Percentiles rank a stretch among this genome's conserved stretches.
Conservation (phyloP, 2,797 vertebrate species). For the Macroramphosus scolopax region DNA sequence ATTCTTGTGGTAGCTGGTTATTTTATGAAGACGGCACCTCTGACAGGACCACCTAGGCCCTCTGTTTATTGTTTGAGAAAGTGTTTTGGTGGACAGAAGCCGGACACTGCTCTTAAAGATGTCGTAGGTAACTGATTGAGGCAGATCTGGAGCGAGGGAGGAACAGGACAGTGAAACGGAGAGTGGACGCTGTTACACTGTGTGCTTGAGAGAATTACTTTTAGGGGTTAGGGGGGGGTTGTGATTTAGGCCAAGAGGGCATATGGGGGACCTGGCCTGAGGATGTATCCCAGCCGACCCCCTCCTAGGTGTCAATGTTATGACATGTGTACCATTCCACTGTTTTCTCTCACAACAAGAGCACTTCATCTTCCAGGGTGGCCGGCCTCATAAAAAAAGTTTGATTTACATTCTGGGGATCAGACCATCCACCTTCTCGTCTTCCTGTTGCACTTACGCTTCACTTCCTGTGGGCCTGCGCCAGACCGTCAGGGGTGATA, state of each 20-base stretch:
- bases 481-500: conserved; percentile 60
- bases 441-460: conserved; percentile 84
- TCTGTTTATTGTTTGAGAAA: conserved; percentile 86
- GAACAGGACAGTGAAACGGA: conserved; percentile 6
- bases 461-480: conserved; percentile 76
- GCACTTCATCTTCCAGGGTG: conserved; percentile 88
- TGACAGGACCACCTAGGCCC: conserved; percentile 85
- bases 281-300: conserved; percentile 70
- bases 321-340: conserved; percentile 85
- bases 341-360: conserved; percentile 95
- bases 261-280: conserved; percentile 67
- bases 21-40: conserved; percentile 75
- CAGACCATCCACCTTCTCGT: conserved; percentile 78
- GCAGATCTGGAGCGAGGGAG: conserved; percentile 27
- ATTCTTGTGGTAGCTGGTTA: conserved; percentile 75
- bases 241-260: conserved; percentile 59
- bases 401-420: conserved; percentile 87
- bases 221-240: conserved; percentile 33
- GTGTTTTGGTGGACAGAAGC: conserved; percentile 77
- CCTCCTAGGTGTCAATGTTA: conserved; percentile 83
- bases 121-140: conserved; percentile 29
- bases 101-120: conserved; percentile 54
- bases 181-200: background rate
- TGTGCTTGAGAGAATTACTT: conserved; percentile 31
- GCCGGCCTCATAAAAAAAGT: conserved; percentile 85